phyloP scores from a whole-genome alignment of 2,113 vertebrate genomes.

The Engraulis encrasicolus region DNA sequence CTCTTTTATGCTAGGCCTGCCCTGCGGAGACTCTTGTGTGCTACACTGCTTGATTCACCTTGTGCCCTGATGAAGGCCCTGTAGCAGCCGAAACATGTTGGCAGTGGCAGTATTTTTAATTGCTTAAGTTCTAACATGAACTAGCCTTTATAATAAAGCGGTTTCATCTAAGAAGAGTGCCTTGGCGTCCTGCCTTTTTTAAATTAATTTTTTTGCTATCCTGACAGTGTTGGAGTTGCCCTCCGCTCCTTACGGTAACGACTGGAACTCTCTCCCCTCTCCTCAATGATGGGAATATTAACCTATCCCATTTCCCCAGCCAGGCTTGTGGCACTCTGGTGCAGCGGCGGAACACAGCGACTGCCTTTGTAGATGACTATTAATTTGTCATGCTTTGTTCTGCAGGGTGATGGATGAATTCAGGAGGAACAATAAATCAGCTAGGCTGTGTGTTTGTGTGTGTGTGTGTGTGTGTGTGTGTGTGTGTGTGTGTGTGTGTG shows the following conservation, averaged over 20 bases:
- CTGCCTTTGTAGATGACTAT: constrained; percentile 27
- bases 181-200: too few relatives aligned
- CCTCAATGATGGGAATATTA: background rate
- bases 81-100: too few relatives aligned
- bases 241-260: background rate
- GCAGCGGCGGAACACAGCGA: background rate
- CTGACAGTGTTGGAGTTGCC: background rate
- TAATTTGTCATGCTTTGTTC: constrained; percentile 43
- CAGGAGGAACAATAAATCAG: constrained; percentile 24
- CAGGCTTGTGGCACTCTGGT: constrained; percentile 5
- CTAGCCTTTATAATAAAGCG: too few relatives aligned
- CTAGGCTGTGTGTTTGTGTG: too few relatives aligned
- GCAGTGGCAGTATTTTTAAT: too few relatives aligned
- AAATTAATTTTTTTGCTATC: too few relatives aligned
- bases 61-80: too few relatives aligned
- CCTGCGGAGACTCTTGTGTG: too few relatives aligned
- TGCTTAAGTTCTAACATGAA: too few relatives aligned
- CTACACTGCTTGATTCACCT: too few relatives aligned
- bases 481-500: background rate
- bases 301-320: constrained; percentile 1
- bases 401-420: constrained; percentile 32
- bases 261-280: background rate
- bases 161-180: too few relatives aligned
- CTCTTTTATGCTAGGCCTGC: too few relatives aligned
- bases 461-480: constrained; percentile 32